phyloP scores from a whole-genome alignment of 2,888 invertebrate species.

The Biston betularia region DNA sequence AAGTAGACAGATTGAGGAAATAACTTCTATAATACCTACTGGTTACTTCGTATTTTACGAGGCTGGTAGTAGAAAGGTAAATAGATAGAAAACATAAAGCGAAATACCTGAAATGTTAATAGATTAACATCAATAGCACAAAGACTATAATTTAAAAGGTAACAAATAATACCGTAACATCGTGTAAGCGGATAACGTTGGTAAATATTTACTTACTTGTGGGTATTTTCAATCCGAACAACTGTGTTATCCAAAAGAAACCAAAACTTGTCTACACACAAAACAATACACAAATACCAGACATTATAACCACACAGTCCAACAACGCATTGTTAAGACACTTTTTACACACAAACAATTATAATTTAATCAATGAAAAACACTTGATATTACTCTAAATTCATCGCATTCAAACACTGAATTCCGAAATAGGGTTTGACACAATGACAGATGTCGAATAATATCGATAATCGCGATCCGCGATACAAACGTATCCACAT shows the following conservation, averaged over 20 bases:
- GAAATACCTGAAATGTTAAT: not conserved
- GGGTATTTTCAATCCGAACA: constrained; percentile 75
- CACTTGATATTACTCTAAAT: constrained; percentile 61
- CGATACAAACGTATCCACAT: constrained; percentile 68
- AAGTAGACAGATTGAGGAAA: too few relatives aligned
- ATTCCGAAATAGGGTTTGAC: constrained; percentile 52
- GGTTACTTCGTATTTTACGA: too few relatives aligned
- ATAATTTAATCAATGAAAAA: constrained; percentile 45
- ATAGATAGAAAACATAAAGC: not conserved
- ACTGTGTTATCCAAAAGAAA: constrained; percentile 66
- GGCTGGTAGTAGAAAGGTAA: not conserved
- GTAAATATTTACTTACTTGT: constrained; percentile 82
- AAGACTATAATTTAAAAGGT: constrained; percentile 4
- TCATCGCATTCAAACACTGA: constrained; percentile 57
- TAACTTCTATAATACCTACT: too few relatives aligned
- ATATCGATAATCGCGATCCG: constrained; percentile 66
- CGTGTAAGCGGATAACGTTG: constrained; percentile 43
- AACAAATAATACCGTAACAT: constrained; percentile 21
- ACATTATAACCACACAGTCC: constrained; percentile 70
- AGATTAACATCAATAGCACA: not conserved
- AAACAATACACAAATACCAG: constrained; percentile 76
- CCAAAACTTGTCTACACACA: constrained; percentile 55
- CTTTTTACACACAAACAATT: constrained; percentile 60
- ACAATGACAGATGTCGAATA: constrained; percentile 75
- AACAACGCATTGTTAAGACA: constrained; percentile 61